A percentile compares a stretch with the other conserved stretches of the same genome.
phyloP scores from a whole-genome alignment of 1,140 invertebrate genomes.

The Bilobella aurantiaca region DNA sequence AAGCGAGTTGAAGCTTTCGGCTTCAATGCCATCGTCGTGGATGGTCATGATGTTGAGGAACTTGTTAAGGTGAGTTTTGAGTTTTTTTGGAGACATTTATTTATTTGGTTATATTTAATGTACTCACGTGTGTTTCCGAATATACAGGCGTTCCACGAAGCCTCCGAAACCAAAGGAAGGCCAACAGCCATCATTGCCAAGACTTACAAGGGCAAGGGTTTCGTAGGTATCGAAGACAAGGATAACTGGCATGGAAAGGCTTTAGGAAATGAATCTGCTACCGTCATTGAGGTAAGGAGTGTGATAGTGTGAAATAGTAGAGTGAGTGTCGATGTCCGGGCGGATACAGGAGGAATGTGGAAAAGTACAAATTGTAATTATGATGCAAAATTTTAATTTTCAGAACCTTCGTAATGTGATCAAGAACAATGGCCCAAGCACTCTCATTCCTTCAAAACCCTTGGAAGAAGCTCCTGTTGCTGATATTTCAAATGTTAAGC shows the following conservation, averaged over 20 bases:
- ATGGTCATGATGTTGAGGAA: conserved; percentile 90
- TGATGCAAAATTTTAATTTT: conserved; percentile 34
- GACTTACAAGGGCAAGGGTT: conserved; percentile 89
- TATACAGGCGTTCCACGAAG: conserved; percentile 64
- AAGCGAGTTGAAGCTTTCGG: conserved; percentile 85
- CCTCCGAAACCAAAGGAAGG: conserved; percentile 60
- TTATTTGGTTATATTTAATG: not conserved
- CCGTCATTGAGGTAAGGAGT: conserved; percentile 54
- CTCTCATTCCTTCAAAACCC: conserved; percentile 53
- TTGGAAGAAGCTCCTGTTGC: conserved; percentile 57
- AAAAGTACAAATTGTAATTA: too few relatives aligned
- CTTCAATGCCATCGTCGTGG: conserved; percentile 80
- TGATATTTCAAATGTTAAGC: conserved; percentile 61
- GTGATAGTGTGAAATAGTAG: too few relatives aligned
- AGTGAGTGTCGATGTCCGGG: not conserved
- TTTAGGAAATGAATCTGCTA: conserved; percentile 66
- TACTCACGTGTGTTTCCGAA: not conserved
- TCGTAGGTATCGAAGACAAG: conserved; percentile 75
- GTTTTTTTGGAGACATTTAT: too few relatives aligned
- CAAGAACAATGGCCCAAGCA: conserved; percentile 50
- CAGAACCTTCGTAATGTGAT: conserved; percentile 55
- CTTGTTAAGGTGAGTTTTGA: conserved; percentile 57
- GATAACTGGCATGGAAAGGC: conserved; percentile 98
- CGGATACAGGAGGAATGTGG: too few relatives aligned
- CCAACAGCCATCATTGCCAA: conserved; percentile 91